A percentile compares a stretch with the other conserved stretches of the same genome.
phyloP scores from a whole-genome alignment of 2,888 invertebrate species.

The Diloba caeruleocephala region DNA sequence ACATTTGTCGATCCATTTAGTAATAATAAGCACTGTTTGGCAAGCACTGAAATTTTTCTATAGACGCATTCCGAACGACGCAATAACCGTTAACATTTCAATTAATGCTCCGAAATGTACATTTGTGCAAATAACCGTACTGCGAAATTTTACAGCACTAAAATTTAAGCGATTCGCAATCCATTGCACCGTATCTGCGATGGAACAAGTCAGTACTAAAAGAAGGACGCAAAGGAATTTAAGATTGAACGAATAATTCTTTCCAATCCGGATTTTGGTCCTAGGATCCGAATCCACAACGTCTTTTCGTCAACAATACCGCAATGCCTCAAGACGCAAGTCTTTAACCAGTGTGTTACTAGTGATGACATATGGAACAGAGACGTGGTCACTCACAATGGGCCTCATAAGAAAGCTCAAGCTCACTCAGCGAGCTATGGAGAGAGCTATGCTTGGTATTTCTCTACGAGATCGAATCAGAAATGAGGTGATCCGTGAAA shows the following conservation, averaged over 20 bases:
- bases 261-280: conserved; percentile 12
- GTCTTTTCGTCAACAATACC: too few relatives aligned
- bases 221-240: conserved; percentile 36
- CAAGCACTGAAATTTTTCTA: conserved; percentile 36
- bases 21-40: conserved; percentile 32
- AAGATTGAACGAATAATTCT: conserved; percentile 40
- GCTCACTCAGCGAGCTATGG: too few relatives aligned
- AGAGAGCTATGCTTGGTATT: too few relatives aligned
- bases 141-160: conserved; percentile 24
- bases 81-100: conserved; percentile 38
- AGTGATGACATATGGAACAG: too few relatives aligned
- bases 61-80: conserved; percentile 26
- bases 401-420: too few relatives aligned
- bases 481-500: too few relatives aligned
- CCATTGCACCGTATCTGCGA: conserved; percentile 15
- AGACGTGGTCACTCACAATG: too few relatives aligned
- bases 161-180: conserved; percentile 18
- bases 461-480: too few relatives aligned
- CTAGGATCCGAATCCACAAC: conserved; percentile 41
- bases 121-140: conserved; percentile 34
- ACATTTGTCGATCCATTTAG: conserved; percentile 21
- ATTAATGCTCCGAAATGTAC: conserved; percentile 35
- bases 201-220: conserved; percentile 8
- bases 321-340: too few relatives aligned
- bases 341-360: too few relatives aligned